A percentile compares a stretch with the other conserved stretches of the same genome.
These are phyloP conservation scores for Typhlomys cinereus DNA, from an alignment of 2,113 vertebrate species.

Conservation along the genomic window DNA sequence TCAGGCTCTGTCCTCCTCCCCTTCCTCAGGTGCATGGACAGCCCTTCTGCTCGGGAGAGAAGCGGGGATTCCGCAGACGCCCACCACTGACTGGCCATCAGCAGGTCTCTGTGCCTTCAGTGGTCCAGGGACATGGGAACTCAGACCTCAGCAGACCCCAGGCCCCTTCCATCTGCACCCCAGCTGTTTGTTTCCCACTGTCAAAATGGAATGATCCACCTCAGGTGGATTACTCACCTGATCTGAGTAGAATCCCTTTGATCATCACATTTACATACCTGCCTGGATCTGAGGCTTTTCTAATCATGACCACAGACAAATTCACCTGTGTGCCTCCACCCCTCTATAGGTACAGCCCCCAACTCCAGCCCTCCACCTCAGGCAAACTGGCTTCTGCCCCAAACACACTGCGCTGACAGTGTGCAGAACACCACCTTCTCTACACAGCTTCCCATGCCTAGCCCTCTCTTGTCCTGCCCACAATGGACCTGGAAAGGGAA, in stretches of 20 bases:
- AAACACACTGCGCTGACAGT: no score
- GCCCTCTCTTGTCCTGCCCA: neutral
- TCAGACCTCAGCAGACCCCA: neutral
- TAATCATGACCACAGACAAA: neutral
- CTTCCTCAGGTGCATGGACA: neutral
- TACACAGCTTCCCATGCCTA: neutral
- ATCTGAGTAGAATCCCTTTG: no score
- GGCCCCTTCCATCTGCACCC: neutral
- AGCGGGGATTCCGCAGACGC: neutral
- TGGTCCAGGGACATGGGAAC: neutral
- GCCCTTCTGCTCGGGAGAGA: neutral
- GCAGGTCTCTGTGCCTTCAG: neutral
- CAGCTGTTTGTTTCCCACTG: neutral
- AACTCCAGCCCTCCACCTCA: neutral
- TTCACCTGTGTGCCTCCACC: no score
- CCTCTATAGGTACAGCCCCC: neutral
- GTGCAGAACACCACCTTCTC: neutral
- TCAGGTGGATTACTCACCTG: no score
- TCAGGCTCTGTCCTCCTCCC: neutral
- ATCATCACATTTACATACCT: no score
- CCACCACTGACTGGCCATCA: neutral
- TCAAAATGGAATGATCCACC: neutral
- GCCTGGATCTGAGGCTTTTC: neutral
- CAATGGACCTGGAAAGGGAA: rapidly evolving
- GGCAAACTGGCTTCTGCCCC: neutral